phyloP scores from a whole-genome alignment of 1,140 invertebrate genomes.

The Nomia melanderi region DNA sequence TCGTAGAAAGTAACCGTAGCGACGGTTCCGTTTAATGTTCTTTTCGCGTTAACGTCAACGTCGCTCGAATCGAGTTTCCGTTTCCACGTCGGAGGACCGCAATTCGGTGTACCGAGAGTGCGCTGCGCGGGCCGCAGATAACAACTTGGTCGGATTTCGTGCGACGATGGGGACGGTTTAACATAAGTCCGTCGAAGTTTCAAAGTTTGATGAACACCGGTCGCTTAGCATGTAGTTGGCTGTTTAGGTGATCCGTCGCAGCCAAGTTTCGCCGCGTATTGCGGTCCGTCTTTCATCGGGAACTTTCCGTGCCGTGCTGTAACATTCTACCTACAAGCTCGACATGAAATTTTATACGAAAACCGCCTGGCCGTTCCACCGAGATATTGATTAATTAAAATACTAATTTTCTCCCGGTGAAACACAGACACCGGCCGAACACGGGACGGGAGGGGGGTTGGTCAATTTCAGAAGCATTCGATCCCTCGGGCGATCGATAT shows the following conservation, averaged over 20 bases:
- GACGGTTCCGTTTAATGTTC: no score
- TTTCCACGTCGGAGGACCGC: not conserved
- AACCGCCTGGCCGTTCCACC: no score
- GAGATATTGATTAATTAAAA: no score
- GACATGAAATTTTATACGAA: not conserved
- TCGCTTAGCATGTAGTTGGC: constrained; percentile 38
- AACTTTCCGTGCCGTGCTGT: constrained; percentile 17
- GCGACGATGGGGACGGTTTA: constrained; percentile 32
- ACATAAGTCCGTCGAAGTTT: constrained; percentile 55
- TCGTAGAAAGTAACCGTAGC: no score
- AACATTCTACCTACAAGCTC: not conserved
- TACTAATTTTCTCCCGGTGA: no score
- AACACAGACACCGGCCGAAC: no score
- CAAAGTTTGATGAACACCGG: constrained; percentile 57
- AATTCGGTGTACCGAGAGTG: constrained; percentile 2
- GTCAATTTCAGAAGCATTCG: no score
- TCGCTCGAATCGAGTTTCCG: not conserved
- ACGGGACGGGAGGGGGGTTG: no score
- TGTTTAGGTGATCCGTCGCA: constrained; percentile 34
- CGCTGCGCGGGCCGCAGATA: constrained; percentile 31
- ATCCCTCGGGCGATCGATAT: no score
- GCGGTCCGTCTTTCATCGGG: not conserved
- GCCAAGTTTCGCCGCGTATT: constrained; percentile 26
- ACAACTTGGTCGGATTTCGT: constrained; percentile 22
- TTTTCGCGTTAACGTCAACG: no score